Base-by-base conservation (phyloP, 2,888 invertebrate genomes). In the Choreutis nemorana region DNA sequence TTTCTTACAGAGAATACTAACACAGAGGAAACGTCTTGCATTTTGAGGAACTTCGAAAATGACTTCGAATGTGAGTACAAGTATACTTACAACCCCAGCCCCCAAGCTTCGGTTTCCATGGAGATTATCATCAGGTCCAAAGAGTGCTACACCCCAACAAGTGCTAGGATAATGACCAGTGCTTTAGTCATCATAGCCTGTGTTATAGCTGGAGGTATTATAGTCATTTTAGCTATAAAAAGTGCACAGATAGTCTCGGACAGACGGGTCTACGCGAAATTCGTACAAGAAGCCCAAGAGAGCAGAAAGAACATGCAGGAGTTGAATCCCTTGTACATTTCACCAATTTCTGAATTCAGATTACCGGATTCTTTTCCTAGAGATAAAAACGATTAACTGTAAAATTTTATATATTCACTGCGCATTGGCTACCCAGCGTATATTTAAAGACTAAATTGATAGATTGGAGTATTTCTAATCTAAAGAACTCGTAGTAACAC, bases 291-390 rank as follows among this genome's bases (percentile, higher is more conserved):
- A 42, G 72, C 78, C 0, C 50, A 70, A 31, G 65, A 64, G 29
- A 72, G 73, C 26, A 58, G 63, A 29, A 54, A 64, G 23, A 45
- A 66, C 23, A 61, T 65, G 56, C 67, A 68, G 31, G 62, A 71
- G 27, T 42, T 80, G 33, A 87, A 86, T 50, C 87, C 87, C 1
- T 45, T 88, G 33, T 88, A 86, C 40, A 81, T 73, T 39, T 81
- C 84, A n/a, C 84, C 86, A 1, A 72, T 83, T 9, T 72, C 75
- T 1, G 60, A 66, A 30, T 86, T 83, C 40, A 59, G 58, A 34
- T 71, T 86, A 34, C 86, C 86, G 7, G 65, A 77, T 20, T 54
- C 65, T 2, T 78, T 58, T 46, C 70, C 70, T 12, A 66, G 77
- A 30, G 77, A 78, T 45, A 63, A 62, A 29, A 47, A 55, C 41